Evolutionary conservation across 2,113 vertebrate species (phyloP).

Genomic region (Heloderma charlesbogerti): DNA sequence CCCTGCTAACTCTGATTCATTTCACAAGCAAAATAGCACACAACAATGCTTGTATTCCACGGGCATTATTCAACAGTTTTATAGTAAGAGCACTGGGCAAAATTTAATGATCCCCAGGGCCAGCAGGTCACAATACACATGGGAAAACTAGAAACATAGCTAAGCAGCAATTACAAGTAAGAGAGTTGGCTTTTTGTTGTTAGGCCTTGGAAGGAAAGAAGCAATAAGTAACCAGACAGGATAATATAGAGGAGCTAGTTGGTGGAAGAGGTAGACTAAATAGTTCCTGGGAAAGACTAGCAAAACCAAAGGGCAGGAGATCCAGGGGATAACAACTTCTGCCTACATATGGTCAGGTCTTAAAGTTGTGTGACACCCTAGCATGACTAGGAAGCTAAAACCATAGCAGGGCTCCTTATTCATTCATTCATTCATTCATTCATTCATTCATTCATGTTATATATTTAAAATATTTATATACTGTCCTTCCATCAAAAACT

Average conservation of each 20-base stretch:
- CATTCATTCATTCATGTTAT: not conserved
- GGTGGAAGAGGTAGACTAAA: not conserved
- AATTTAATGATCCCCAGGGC: conserved; percentile 40
- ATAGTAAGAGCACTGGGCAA: conserved; percentile 59
- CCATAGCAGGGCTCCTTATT: not conserved
- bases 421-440: not conserved
- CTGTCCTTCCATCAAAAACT: not conserved
- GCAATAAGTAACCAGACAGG: not conserved
- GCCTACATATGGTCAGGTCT: not conserved
- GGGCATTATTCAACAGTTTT: conserved; percentile 67
- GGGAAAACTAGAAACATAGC: not conserved
- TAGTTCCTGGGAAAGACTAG: not conserved
- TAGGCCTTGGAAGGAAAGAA: not conserved
- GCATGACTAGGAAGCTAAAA: not conserved
- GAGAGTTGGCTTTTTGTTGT: not conserved
- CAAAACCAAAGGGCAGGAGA: not conserved
- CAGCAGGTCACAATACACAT: not conserved
- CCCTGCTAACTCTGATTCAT: conserved; percentile 47
- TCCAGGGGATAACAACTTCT: not conserved
- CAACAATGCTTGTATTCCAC: conserved; percentile 48
- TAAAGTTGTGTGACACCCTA: not conserved
- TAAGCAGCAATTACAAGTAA: conserved; percentile 2
- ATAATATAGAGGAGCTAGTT: not conserved
- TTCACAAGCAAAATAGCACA: not conserved
- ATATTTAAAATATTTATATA: not conserved